These are phyloP conservation scores for Lydus trimaculatus DNA, from an alignment of 2,888 invertebrate genomes.

Conservation along the genomic window DNA sequence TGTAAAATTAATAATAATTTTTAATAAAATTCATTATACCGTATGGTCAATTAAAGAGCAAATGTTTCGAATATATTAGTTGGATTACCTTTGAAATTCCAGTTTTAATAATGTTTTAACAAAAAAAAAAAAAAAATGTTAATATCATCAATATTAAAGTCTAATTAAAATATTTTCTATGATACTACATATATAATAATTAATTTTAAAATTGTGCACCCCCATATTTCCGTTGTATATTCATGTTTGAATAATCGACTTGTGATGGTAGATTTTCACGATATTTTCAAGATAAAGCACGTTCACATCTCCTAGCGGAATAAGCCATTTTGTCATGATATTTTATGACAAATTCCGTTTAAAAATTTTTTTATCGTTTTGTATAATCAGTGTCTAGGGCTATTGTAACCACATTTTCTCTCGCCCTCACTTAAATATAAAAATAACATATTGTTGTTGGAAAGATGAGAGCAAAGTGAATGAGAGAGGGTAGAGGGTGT, in stretches of 20 bases:
- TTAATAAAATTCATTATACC: not conserved
- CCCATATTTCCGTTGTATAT: not conserved
- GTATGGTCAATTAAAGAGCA: slow-evolving; percentile 36
- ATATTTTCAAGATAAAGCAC: slow-evolving; percentile 7
- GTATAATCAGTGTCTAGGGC: slow-evolving; percentile 22
- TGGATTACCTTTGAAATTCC: not conserved
- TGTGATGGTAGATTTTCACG: slow-evolving; percentile 5
- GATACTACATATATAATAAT: not conserved
- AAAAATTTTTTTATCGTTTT: slow-evolving; percentile 24
- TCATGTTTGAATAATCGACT: slow-evolving; percentile 2
- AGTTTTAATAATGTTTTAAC: not conserved
- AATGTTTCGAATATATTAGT: slow-evolving; percentile 34
- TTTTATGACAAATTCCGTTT: slow-evolving; percentile 24
- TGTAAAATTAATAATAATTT: not conserved
- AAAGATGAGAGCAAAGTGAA: too few relatives aligned
- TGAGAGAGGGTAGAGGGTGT: not conserved
- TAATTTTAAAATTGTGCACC: not conserved
- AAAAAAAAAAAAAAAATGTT: not conserved
- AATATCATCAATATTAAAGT: not conserved
- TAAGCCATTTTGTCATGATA: slow-evolving; percentile 9
- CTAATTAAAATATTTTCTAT: not conserved
- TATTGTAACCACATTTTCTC: slow-evolving; percentile 6
- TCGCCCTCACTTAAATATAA: not conserved
- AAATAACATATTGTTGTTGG: slow-evolving; percentile 3
- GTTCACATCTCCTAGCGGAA: slow-evolving; percentile 9